Percentiles rank a stretch among this genome's conserved stretches.
phyloP scores from a whole-genome alignment of 2,888 invertebrate species.

The Archaeoteleia sp. region DNA sequence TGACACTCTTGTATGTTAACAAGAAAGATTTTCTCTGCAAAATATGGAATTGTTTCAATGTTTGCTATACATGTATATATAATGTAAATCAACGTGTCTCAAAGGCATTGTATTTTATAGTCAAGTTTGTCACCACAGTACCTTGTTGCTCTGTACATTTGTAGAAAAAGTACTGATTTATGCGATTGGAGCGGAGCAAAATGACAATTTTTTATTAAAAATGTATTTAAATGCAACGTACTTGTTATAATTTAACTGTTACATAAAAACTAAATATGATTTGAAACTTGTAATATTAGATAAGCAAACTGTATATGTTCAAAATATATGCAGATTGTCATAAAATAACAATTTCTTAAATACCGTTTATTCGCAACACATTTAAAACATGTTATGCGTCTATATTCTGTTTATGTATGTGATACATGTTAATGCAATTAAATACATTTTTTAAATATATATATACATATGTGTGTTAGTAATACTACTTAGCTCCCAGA shows the following conservation, averaged over 20 bases:
- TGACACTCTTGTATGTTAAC: constrained; percentile 6
- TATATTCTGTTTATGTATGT: too few species aligned
- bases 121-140: constrained; percentile 23
- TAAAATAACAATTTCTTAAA: too few species aligned
- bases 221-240: constrained; percentile 17
- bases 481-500: too few species aligned
- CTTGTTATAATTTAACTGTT: too few species aligned
- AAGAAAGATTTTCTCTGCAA: constrained; percentile 9
- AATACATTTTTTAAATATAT: too few species aligned
- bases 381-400: too few species aligned
- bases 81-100: not conserved
- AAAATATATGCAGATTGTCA: too few species aligned
- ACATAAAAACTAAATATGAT: constrained; percentile 11
- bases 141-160: constrained; percentile 20
- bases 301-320: too few species aligned
- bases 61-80: constrained; percentile 22
- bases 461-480: too few species aligned
- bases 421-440: too few species aligned
- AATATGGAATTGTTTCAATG: constrained; percentile 25
- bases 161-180: constrained; percentile 13
- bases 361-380: too few species aligned
- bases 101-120: constrained; percentile 19
- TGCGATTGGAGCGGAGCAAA: not conserved
- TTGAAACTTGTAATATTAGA: too few species aligned
- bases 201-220: constrained; percentile 14